phyloP scores from a whole-genome alignment of 2,888 invertebrate species.

The Eupithecia pulchellata region DNA sequence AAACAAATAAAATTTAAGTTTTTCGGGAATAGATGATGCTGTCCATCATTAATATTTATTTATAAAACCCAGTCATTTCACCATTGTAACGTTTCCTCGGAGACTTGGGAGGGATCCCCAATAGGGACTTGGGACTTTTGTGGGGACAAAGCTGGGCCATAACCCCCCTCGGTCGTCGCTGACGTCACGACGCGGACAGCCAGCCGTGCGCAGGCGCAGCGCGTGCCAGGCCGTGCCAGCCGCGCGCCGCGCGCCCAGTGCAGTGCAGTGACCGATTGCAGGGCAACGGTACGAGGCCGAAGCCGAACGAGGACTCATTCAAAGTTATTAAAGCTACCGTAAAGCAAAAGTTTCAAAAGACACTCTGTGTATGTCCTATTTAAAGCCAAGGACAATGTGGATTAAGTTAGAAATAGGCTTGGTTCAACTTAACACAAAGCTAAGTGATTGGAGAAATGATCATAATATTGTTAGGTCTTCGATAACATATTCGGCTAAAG shows the following conservation, averaged over 20 bases:
- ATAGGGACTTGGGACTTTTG: no score
- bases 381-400: not conserved
- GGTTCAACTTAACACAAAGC: not conserved
- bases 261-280: slow-evolving; percentile 23
- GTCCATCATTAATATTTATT: no score
- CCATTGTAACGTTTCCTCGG: not conserved
- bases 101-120: not conserved
- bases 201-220: slow-evolving; percentile 26
- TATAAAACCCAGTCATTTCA: no score
- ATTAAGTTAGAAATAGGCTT: not conserved
- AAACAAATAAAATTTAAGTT: no score
- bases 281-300: slow-evolving; percentile 8
- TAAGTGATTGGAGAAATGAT: not conserved
- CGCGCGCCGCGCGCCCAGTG: slow-evolving; percentile 48
- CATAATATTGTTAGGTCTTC: not conserved
- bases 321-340: not conserved
- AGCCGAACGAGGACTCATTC: slow-evolving; percentile 8
- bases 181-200: slow-evolving; percentile 5
- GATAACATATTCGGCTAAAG: not conserved
- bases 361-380: no score
- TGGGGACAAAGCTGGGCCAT: slow-evolving; percentile 1
- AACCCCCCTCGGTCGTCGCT: not conserved
- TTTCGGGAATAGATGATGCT: no score
- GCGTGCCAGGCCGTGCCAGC: slow-evolving; percentile 70
- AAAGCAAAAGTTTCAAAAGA: not conserved